Conservation (phyloP, 2,113 vertebrate species). For the Zosterops pallidus region DNA sequence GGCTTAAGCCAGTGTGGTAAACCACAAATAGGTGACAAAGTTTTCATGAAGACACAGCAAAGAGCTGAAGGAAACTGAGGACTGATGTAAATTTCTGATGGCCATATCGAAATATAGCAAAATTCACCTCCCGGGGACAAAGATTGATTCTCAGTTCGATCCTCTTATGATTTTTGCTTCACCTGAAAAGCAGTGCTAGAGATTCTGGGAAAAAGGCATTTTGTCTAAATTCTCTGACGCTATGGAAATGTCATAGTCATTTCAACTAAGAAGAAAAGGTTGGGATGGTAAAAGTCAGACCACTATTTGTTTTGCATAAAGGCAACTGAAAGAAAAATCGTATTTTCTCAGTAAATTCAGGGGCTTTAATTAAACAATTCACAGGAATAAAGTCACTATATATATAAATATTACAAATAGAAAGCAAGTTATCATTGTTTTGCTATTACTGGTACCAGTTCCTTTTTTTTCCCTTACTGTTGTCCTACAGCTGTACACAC, state of each 20-base stretch:
- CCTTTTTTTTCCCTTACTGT: background rate
- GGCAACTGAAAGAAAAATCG: background rate
- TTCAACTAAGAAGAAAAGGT: background rate
- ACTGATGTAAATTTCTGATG: background rate
- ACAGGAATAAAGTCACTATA: background rate
- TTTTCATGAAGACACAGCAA: background rate
- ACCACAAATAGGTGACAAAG: background rate
- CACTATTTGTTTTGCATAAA: background rate
- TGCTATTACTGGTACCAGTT: background rate
- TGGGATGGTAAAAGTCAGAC: background rate
- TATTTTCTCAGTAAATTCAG: background rate
- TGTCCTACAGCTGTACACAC: background rate
- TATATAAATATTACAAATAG: background rate
- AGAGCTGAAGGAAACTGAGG: background rate
- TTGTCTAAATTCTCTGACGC: background rate
- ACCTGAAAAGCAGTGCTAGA: background rate
- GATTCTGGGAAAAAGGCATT: background rate
- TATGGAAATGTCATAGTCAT: background rate
- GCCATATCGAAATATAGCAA: fast-evolving
- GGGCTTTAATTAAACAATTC: background rate
- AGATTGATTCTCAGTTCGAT: background rate
- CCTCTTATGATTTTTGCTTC: background rate
- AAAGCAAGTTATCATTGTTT: background rate
- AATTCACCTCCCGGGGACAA: background rate
- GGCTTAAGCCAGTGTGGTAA: background rate